A percentile compares a stretch with the other conserved stretches of the same genome.
phyloP scores from a whole-genome alignment of 2,113 vertebrate species.

The Erpornis zantholeuca region DNA sequence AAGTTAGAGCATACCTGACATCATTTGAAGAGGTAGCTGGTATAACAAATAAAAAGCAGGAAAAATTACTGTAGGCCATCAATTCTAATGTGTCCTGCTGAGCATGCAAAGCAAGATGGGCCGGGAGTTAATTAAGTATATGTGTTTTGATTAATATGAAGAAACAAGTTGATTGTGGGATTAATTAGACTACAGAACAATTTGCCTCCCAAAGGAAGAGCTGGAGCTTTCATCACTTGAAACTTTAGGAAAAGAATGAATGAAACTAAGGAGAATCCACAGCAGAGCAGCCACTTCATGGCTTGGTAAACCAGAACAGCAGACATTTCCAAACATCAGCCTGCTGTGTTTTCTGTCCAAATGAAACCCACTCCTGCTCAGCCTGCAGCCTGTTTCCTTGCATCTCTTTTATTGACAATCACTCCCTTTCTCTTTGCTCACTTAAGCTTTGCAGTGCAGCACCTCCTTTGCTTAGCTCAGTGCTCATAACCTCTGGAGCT shows the following conservation, averaged over 20 bases:
- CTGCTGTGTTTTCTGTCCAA: neutral
- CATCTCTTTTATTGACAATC: neutral
- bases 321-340: neutral
- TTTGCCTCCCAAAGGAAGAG: neutral
- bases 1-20: neutral
- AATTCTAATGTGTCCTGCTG: neutral
- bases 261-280: neutral
- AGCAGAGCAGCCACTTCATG: neutral
- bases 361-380: neutral
- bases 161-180: neutral
- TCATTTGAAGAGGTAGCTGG: neutral
- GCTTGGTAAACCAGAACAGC: neutral
- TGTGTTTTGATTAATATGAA: neutral
- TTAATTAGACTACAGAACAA: neutral
- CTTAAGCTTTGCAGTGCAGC: neutral
- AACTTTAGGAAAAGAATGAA: neutral
- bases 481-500: neutral
- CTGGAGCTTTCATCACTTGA: neutral
- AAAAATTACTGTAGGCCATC: neutral
- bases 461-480: neutral
- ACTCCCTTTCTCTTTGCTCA: neutral
- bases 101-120: neutral
- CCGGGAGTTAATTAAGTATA: neutral
- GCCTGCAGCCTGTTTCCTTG: neutral
- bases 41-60: neutral